Base-by-base conservation (phyloP, 64 coral and sea anemone genomes). In the Stichodactyla mertensii region DNA sequence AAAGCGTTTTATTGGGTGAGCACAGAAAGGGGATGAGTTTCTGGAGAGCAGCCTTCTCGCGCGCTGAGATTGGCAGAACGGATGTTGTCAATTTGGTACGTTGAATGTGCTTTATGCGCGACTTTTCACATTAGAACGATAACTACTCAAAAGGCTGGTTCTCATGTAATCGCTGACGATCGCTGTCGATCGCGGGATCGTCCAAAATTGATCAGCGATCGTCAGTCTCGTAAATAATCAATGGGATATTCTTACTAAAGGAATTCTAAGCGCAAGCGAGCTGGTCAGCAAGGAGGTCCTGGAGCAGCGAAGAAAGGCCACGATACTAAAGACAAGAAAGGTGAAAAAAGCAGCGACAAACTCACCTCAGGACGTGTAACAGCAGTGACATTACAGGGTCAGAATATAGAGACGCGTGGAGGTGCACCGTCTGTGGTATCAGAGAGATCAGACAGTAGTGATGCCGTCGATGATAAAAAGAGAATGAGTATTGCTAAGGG, bases 401-500 rank as follows among this genome's bases (percentile, higher is more conserved):
- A 87, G 71, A 67, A 55, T 24, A 59, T 61, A 7, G 94, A 95
- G 19, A 54, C 61, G 57, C 91, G 94, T 61, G 86, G 87, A 19
- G 91, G 87, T 14, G 96, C 96, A 0, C 96, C 92, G 15, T 98
- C 96, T 5, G 93, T 91, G 20, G 91, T 98, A 27, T 98, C 96
- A 0, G 96, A 98, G 87, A 87, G 96, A 18, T 98, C 96, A 6
- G 96, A 98, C 85, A 98, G 96, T 51, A 92, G 87, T 82, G 96
- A 98, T 64, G 87, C 89, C 18, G 86, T 83, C 15, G 96, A 95
- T 56, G 96, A 98, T 3, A 94, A 92, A 51, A 98, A 98, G 82
- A 79, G 91, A 58, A 85, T 89, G 53, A 95, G 87, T 81, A 64
- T 98, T 16, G 85, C 74, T 10, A 98, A 98, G 64, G 24, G 14